Conservation (phyloP, 2,888 invertebrate genomes). For the Ennomos erosarius region DNA sequence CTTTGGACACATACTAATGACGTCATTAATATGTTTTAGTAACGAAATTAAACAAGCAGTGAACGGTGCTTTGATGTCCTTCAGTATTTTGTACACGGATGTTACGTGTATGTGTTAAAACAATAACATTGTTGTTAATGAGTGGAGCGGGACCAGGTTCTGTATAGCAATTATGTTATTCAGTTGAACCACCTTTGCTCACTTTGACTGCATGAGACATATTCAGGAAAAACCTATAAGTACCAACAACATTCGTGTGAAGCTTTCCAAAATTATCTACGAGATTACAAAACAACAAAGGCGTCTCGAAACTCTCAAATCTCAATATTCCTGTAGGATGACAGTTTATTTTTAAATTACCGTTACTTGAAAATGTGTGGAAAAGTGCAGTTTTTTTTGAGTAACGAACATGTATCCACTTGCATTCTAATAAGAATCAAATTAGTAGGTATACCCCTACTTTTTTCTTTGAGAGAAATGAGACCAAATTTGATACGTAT, state of each 20-base stretch:
- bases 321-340: too few relatives aligned
- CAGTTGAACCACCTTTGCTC: neutral
- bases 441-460: neutral
- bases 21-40: slow-evolving; percentile 75
- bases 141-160: slow-evolving; percentile 48
- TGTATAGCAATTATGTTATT: neutral
- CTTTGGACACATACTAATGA: slow-evolving; percentile 77
- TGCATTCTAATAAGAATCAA: neutral
- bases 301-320: too few relatives aligned
- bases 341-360: too few relatives aligned
- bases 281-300: too few relatives aligned
- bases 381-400: too few relatives aligned
- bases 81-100: slow-evolving; percentile 51
- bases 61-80: slow-evolving; percentile 71
- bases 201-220: too few relatives aligned
- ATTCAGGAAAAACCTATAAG: too few relatives aligned
- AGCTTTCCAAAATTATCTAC: too few relatives aligned
- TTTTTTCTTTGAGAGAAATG: too few relatives aligned
- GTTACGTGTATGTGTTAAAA: slow-evolving; percentile 55
- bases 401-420: too few relatives aligned
- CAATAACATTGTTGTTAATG: slow-evolving; percentile 55
- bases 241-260: too few relatives aligned
- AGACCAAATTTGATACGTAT: neutral
- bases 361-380: too few relatives aligned
- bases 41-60: slow-evolving; percentile 73